Base-by-base conservation (phyloP, 2,888 invertebrate species). In the Amphipyra berbera region DNA sequence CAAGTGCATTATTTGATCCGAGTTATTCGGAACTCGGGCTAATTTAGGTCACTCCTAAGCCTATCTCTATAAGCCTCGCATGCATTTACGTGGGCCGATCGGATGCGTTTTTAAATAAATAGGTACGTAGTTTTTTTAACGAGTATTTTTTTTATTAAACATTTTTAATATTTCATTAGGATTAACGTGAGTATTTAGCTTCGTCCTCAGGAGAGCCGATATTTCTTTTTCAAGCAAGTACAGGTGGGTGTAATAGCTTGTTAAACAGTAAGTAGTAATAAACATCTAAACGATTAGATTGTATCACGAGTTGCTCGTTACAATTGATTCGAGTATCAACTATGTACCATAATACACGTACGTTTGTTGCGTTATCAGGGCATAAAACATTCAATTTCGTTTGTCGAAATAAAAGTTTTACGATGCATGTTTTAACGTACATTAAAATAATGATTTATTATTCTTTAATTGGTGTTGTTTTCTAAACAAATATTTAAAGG, bases 311-410 rank as follows among this genome's bases (percentile, higher is more conserved):
- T 58, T 54, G 48, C 37, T 38, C 7, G 46, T 50, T 64, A 73
- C 73, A 72, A 73, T 72, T 63, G 59, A 68, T 63, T 63, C 52
- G 44, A 47, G 78, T 79, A 81, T 58, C 48, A 41, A 57, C 44
- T 21, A 50, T 9, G 38, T 62, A 44, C 12, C 6, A 61, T 46
- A n/a, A 45, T 14, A 47, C 49, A 45, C 37, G 35, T 45, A 37
- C 27, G 48, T 52, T 65, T 38, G 52, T 53, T 49, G 33, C 48
- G 47, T 55, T 60, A 70, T 66, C 41, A 60, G 27, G 37, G 27
- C 37, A 45, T 54, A 54, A 54, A 52, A 37, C 12, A 45, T 37
- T 37, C 42, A 42, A 46, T 60, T 59, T 65, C 15, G 40, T 41
- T 35, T 35, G 21, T 40, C 3, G 15, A 50, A 14, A 5, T 33